phyloP scores from a whole-genome alignment of 2,113 vertebrate species.

The Halcyon senegalensis region DNA sequence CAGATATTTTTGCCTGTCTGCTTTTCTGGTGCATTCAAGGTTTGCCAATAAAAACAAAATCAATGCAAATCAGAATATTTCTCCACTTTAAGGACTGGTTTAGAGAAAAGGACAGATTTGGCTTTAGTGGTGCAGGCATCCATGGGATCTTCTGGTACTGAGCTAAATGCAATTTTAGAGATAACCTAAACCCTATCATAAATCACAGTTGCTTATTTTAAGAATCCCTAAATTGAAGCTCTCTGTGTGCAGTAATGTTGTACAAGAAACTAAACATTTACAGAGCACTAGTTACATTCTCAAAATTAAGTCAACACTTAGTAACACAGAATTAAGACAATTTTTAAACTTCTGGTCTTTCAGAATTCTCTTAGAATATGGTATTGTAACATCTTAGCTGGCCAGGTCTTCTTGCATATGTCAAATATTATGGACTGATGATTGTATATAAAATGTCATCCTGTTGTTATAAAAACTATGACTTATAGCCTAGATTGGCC shows the following conservation, averaged over 20 bases:
- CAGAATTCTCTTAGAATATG: not conserved
- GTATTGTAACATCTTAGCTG: not conserved
- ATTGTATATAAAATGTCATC: not conserved
- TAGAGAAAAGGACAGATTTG: not conserved
- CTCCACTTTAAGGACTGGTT: not conserved
- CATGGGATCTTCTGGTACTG: not conserved
- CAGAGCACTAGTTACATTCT: not conserved
- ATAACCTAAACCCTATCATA: not conserved
- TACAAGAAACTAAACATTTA: slow-evolving; percentile 7
- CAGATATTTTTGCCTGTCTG: not conserved
- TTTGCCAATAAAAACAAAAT: not conserved
- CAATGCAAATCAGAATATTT: not conserved
- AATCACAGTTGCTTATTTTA: not conserved
- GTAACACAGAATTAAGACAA: not conserved
- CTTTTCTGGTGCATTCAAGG: not conserved
- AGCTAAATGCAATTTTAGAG: not conserved
- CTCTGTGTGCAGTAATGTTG: not conserved
- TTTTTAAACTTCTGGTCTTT: not conserved
- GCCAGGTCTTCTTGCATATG: not conserved
- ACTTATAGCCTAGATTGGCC: not conserved
- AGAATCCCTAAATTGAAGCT: not conserved
- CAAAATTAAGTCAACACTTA: not conserved
- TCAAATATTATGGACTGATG: not conserved
- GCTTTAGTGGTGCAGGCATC: not conserved
- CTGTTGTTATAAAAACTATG: not conserved